These are phyloP conservation scores for Nannoperca obscura DNA, from an alignment of 2,797 vertebrate genomes.

Conservation along the genomic window DNA sequence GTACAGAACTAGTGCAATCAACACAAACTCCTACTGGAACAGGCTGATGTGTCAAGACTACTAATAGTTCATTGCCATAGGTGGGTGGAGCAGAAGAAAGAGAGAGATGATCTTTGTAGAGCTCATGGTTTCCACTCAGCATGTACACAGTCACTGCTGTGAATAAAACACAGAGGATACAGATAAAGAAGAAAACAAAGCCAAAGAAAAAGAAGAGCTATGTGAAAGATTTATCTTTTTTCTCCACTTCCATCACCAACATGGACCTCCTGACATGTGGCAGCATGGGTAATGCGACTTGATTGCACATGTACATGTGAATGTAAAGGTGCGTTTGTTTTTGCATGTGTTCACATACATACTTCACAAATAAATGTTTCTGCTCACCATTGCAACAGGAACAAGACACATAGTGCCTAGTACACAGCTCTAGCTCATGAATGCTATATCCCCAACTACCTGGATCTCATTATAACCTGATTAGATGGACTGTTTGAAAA, in stretches of 20 bases:
- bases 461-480: constrained; percentile 60
- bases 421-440: constrained; percentile 47
- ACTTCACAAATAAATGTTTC: constrained; percentile 15
- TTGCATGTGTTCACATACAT: background rate
- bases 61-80: constrained; percentile 61
- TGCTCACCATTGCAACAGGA: constrained; percentile 50
- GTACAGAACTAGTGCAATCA: constrained; percentile 54
- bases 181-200: constrained; percentile 37
- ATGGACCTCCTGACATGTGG: background rate
- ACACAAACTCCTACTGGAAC: constrained; percentile 49
- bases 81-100: constrained; percentile 58
- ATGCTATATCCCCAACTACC: constrained; percentile 54
- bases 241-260: background rate
- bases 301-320: background rate
- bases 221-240: constrained; percentile 2
- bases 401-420: constrained; percentile 11
- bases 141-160: constrained; percentile 49
- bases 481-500: constrained; percentile 57
- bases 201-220: constrained; percentile 13
- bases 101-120: constrained; percentile 56
- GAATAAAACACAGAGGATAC: constrained; percentile 36
- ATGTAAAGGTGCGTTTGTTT: constrained; percentile 14
- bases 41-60: constrained; percentile 59
- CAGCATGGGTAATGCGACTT: constrained; percentile 26
- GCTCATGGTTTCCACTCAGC: constrained; percentile 58